phyloP scores from a whole-genome alignment of 2,113 vertebrate genomes.

The Perccottus glenii region DNA sequence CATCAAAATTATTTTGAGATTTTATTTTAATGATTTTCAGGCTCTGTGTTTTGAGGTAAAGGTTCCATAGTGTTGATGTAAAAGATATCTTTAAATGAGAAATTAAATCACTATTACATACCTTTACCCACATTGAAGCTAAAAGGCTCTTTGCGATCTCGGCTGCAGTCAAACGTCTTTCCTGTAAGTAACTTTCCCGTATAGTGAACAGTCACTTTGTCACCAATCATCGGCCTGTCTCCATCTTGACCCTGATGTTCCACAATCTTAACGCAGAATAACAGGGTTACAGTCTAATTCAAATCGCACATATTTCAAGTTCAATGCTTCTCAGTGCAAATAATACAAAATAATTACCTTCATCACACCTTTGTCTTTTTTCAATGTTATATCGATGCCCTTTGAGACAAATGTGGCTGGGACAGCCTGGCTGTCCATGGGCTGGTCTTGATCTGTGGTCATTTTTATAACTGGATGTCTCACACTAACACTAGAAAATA shows the following conservation, averaged over 20 bases:
- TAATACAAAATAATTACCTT: constrained; percentile 80
- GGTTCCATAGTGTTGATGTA: no score
- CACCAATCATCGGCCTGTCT: constrained; percentile 91
- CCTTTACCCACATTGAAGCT: constrained; percentile 92
- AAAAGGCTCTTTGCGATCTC: constrained; percentile 89
- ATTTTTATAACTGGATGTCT: constrained; percentile 73
- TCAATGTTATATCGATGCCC: constrained; percentile 86
- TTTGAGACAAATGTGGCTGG: constrained; percentile 75
- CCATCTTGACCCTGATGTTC: constrained; percentile 82
- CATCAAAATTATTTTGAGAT: no score
- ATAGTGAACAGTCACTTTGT: constrained; percentile 94
- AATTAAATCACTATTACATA: constrained; percentile 47
- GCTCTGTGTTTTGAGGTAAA: no score
- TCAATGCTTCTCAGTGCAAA: constrained; percentile 2
- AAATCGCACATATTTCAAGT: background rate
- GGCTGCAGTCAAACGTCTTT: constrained; percentile 94
- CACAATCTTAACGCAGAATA: constrained; percentile 79
- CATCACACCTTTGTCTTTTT: constrained; percentile 87
- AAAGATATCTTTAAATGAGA: no score
- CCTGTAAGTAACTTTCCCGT: constrained; percentile 89
- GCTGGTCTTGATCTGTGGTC: constrained; percentile 88
- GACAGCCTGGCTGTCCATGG: constrained; percentile 78
- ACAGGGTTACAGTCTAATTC: background rate
- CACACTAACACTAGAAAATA: constrained; percentile 52
- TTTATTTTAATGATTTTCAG: no score